Evolutionary conservation across 2,797 vertebrate genomes (phyloP).

Genomic region (Sebastes vulpes): DNA sequence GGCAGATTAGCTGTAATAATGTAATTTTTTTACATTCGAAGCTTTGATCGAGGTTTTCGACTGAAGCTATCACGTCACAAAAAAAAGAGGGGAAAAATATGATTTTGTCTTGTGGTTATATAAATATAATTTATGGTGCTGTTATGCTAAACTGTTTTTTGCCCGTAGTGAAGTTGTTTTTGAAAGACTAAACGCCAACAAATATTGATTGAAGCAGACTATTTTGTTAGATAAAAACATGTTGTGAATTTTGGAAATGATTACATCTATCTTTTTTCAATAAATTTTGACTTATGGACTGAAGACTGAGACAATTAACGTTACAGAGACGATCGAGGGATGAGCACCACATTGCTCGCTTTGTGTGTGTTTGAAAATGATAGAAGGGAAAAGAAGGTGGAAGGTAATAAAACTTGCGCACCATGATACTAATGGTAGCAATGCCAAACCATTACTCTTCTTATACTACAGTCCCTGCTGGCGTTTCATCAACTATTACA

Average conservation of each 20-base stretch:
- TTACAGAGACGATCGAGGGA: neutral
- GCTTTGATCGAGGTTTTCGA: neutral
- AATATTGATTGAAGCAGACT: neutral
- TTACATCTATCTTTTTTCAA: neutral
- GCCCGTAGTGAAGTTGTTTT: neutral
- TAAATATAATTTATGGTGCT: no score
- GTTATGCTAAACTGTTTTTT: neutral
- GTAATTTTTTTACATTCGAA: neutral
- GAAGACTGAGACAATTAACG: neutral
- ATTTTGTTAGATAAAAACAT: neutral
- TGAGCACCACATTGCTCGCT: neutral
- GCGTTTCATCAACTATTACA: neutral
- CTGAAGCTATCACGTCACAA: no score
- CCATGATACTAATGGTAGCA: neutral
- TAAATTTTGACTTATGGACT: neutral
- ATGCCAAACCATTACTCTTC: neutral
- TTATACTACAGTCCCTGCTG: neutral
- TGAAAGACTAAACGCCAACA: neutral
- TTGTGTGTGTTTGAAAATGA: neutral
- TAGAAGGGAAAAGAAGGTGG: neutral
- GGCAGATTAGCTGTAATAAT: neutral
- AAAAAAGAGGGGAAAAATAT: no score
- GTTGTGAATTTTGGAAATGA: neutral
- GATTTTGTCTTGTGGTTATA: no score
- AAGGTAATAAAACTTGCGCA: neutral